Percentiles rank a stretch among this genome's conserved stretches.
Conservation (phyloP, 2,888 invertebrate genomes). For the Eueremaeus valkanovi region DNA sequence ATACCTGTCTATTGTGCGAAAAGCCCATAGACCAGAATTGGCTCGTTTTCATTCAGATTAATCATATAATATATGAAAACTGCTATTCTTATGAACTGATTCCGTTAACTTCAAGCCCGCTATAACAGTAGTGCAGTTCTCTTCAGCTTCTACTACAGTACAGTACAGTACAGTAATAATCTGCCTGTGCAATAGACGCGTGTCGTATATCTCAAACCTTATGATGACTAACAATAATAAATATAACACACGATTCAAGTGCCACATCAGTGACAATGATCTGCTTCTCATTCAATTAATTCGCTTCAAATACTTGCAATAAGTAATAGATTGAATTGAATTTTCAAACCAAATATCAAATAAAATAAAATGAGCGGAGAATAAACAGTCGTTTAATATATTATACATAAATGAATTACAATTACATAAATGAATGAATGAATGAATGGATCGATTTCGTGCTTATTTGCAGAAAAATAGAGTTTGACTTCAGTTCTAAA, state of each 20-base stretch:
- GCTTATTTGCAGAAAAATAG: neutral
- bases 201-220: slow-evolving; percentile 1
- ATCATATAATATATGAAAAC: slow-evolving; percentile 25
- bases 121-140: no score
- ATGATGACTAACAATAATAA: neutral
- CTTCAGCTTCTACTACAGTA: no score
- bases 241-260: neutral
- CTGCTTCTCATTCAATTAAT: no score
- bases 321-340: neutral
- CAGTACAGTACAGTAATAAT: no score
- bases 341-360: neutral
- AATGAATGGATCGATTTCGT: neutral
- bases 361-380: neutral
- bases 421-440: neutral
- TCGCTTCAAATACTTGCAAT: neutral
- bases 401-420: neutral
- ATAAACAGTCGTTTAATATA: neutral
- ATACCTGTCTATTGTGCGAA: slow-evolving; percentile 34
- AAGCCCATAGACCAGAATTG: slow-evolving; percentile 10
- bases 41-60: slow-evolving; percentile 17
- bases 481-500: neutral
- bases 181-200: neutral
- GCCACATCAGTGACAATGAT: neutral
- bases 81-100: neutral
- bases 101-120: neutral